Evolutionary conservation across 2,113 vertebrate genomes (phyloP).

Genomic region (Lagopus muta): DNA sequence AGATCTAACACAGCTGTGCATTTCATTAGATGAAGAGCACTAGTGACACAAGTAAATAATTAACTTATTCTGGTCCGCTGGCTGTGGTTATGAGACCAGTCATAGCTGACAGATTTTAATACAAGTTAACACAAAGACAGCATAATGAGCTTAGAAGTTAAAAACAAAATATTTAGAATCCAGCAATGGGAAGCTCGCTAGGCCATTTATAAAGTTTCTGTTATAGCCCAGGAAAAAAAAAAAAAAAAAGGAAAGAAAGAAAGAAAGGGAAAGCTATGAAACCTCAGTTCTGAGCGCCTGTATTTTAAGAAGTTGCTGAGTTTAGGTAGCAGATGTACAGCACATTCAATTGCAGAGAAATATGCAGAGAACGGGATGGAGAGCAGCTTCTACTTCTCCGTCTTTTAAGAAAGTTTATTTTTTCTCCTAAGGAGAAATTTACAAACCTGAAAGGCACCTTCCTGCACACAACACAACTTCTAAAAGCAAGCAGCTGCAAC

Average conservation of each 20-base stretch:
- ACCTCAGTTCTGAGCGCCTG: constrained; percentile 14
- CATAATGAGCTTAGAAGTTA: constrained; percentile 88
- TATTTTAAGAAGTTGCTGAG: constrained; percentile 27
- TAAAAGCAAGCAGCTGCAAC: constrained; percentile 9
- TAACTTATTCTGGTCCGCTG: constrained; percentile 99
- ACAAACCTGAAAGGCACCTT: neutral
- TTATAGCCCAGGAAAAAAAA: constrained; percentile 18
- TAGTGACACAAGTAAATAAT: constrained; percentile 97
- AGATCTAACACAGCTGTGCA: constrained; percentile 95
- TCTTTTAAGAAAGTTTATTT: constrained; percentile 7
- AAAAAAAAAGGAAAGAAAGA: neutral
- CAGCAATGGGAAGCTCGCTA: constrained; percentile 71
- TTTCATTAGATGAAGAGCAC: constrained; percentile 89
- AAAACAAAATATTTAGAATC: constrained; percentile 87
- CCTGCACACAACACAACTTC: neutral
- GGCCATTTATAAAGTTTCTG: constrained; percentile 73
- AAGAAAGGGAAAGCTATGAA: constrained; percentile 35
- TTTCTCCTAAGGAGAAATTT: neutral
- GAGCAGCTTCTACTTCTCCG: neutral
- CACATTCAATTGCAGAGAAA: neutral
- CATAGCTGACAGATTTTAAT: constrained; percentile 90
- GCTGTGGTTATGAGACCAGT: constrained; percentile 92
- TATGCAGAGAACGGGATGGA: neutral
- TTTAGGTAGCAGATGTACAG: neutral
- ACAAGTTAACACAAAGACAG: constrained; percentile 83